A percentile compares a stretch with the other conserved stretches of the same genome.
phyloP scores from a whole-genome alignment of 1,140 invertebrate species.

The Reticulitermes speratus region DNA sequence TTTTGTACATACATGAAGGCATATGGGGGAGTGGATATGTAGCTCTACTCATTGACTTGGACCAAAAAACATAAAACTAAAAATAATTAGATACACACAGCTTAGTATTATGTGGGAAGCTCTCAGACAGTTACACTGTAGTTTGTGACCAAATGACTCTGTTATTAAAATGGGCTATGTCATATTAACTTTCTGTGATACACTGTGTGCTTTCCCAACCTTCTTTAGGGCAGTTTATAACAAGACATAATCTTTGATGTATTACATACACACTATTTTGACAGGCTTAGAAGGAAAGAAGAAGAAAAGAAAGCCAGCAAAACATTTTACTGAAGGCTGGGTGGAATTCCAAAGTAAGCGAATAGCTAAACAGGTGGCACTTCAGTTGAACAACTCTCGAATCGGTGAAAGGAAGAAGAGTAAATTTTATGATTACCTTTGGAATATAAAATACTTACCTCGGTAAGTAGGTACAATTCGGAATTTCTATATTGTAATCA shows the following conservation, averaged over 20 bases:
- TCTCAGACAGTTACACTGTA: no score
- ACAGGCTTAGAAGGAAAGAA: conserved; percentile 50
- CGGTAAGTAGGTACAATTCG: conserved; percentile 50
- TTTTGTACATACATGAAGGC: no score
- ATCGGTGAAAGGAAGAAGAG: conserved; percentile 86
- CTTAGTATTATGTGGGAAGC: no score
- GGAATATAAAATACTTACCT: conserved; percentile 94
- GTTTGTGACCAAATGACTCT: no score
- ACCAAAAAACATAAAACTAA: no score
- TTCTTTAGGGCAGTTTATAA: no score
- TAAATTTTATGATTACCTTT: conserved; percentile 85
- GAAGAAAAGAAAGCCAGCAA: conserved; percentile 56
- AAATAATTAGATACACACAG: no score
- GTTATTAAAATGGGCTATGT: no score
- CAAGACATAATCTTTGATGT: no score
- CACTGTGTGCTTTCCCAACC: background rate
- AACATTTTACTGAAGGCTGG: conserved; percentile 92
- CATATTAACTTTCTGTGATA: background rate
- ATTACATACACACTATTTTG: no score
- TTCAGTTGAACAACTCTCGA: conserved; percentile 78
- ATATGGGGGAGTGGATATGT: no score
- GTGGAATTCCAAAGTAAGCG: conserved; percentile 91
- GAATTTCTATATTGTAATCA: background rate
- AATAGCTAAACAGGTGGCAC: conserved; percentile 82
- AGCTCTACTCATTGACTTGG: no score